Percentiles rank a stretch among this genome's conserved stretches.
phyloP scores from a whole-genome alignment of 1,140 invertebrate genomes.

The Papilio polyxenes region DNA sequence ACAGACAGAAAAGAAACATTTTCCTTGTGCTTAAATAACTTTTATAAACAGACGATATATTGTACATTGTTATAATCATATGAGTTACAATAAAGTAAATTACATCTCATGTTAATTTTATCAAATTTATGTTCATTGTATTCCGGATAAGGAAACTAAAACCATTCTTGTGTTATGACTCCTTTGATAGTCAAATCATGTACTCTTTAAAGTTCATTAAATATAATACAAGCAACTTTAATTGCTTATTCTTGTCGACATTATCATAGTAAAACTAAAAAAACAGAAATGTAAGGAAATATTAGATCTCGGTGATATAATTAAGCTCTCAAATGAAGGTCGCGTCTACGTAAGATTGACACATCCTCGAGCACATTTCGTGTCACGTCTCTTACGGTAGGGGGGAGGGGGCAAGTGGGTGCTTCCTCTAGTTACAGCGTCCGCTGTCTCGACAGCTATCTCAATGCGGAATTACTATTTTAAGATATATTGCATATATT shows the following conservation, averaged over 20 bases:
- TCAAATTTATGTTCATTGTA: background rate
- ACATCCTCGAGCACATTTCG: background rate
- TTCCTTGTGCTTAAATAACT: no score
- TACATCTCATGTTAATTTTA: background rate
- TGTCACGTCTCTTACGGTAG: background rate
- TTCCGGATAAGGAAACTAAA: background rate
- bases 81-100: no score
- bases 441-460: background rate
- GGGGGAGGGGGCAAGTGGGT: slow-evolving; percentile 5
- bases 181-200: slow-evolving; percentile 3
- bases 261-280: background rate
- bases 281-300: background rate
- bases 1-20: background rate
- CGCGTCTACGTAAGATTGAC: background rate
- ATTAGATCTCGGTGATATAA: background rate
- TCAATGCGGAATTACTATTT: slow-evolving; percentile 3
- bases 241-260: background rate
- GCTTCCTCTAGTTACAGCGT: slow-evolving; percentile 14
- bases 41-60: no score
- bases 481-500: background rate
- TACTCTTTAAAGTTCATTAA: background rate
- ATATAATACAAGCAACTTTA: background rate
- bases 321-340: background rate
- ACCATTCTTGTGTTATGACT: background rate
- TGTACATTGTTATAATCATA: background rate